Percentiles rank a stretch among this genome's conserved stretches.
phyloP scores from a whole-genome alignment of 2,797 vertebrate species.

The Melanotaenia parkinsoni region DNA sequence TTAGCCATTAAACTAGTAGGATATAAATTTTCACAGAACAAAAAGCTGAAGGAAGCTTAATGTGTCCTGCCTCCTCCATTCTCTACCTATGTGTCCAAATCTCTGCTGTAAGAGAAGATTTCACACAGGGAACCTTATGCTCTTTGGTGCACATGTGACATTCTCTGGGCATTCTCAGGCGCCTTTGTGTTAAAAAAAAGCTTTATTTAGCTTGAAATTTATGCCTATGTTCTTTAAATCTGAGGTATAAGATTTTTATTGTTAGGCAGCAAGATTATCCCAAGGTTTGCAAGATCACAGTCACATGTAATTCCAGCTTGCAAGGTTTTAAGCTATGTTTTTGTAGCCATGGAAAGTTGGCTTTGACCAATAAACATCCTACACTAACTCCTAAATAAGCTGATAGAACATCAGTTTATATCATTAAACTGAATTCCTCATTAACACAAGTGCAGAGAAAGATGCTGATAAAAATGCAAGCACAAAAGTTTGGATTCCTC shows the following conservation, averaged over 20 bases:
- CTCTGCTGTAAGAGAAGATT: background rate
- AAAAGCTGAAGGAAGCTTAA: constrained; percentile 4
- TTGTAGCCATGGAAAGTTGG: background rate
- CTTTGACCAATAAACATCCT: background rate
- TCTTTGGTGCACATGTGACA: too few relatives aligned
- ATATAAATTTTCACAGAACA: constrained; percentile 48
- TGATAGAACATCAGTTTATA: background rate
- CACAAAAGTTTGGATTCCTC: background rate
- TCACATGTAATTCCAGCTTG: background rate
- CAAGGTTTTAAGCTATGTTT: background rate
- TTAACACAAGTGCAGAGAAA: background rate
- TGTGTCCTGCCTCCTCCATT: background rate
- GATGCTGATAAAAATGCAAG: background rate
- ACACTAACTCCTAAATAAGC: background rate
- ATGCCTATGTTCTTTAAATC: background rate
- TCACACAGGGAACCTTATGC: background rate
- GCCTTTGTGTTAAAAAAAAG: background rate
- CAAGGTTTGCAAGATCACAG: background rate
- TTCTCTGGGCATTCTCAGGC: background rate
- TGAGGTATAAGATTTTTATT: background rate
- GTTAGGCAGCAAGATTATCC: background rate
- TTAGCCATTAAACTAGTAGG: constrained; percentile 52
- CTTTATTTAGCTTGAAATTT: background rate
- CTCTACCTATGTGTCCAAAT: background rate
- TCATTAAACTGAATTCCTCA: background rate